phyloP scores from a whole-genome alignment of 2,888 invertebrate species.

The Agrotis clavis region DNA sequence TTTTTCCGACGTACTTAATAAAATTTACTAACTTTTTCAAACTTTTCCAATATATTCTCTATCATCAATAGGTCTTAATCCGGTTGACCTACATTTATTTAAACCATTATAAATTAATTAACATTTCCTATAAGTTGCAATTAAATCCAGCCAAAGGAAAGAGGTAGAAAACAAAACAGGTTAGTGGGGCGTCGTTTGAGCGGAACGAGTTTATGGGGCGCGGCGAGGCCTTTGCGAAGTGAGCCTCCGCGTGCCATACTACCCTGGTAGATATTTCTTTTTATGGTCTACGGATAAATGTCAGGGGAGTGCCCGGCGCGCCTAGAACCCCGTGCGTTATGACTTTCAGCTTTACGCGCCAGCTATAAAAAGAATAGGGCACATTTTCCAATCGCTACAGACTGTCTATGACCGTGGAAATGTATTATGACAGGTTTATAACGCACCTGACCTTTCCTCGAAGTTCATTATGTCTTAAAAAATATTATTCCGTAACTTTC shows the following conservation, averaged over 20 bases:
- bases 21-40: too few species aligned
- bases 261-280: conserved; percentile 89
- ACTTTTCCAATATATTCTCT: too few species aligned
- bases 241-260: conserved; percentile 82
- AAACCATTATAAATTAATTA: not conserved
- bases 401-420: conserved; percentile 58
- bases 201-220: conserved; percentile 80
- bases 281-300: conserved; percentile 90
- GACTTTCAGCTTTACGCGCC: conserved; percentile 77
- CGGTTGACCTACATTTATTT: not conserved
- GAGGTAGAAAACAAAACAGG: conserved; percentile 75
- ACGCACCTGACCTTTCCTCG: conserved; percentile 52
- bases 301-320: conserved; percentile 87
- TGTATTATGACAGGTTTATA: conserved; percentile 47
- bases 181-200: conserved; percentile 82
- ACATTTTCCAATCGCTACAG: conserved; percentile 60
- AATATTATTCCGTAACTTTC: not conserved
- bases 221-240: conserved; percentile 86
- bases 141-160: conserved; percentile 48
- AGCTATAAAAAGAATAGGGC: conserved; percentile 70
- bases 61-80: too few species aligned
- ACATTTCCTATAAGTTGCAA: conserved; percentile 30
- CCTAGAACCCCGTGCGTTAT: conserved; percentile 79
- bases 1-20: too few species aligned
- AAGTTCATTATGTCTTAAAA: conserved; percentile 4